phyloP scores from a whole-genome alignment of 2,888 invertebrate species.

The Zaprionus obscuricornis region DNA sequence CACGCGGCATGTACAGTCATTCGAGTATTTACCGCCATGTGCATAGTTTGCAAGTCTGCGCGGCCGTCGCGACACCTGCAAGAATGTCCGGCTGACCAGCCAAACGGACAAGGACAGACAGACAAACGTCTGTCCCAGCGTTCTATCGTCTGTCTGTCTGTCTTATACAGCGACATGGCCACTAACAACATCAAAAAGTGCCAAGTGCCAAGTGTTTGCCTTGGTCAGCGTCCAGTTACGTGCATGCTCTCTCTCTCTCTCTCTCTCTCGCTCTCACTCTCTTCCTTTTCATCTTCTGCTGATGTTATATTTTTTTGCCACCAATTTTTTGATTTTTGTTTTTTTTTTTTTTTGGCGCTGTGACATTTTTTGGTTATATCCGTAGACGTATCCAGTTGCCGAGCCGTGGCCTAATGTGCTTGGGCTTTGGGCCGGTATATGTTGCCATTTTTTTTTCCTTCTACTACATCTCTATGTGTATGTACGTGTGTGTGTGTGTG shows the following conservation, averaged over 20 bases:
- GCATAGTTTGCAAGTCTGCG: slow-evolving; percentile 78
- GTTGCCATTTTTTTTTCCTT: slow-evolving; percentile 8
- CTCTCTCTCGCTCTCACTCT: too few relatives aligned
- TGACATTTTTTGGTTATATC: slow-evolving; percentile 42
- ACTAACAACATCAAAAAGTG: slow-evolving; percentile 77
- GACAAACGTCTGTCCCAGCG: background rate
- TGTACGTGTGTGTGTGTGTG: too few relatives aligned
- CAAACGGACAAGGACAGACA: background rate
- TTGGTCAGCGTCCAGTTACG: slow-evolving; percentile 52
- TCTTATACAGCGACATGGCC: slow-evolving; percentile 65
- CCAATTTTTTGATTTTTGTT: too few relatives aligned
- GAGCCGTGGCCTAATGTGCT: slow-evolving; percentile 48
- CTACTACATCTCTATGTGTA: too few relatives aligned
- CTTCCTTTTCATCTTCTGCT: too few relatives aligned
- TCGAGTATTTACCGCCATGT: slow-evolving; percentile 77
- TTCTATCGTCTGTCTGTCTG: slow-evolving; percentile 17
- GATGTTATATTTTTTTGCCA: too few relatives aligned
- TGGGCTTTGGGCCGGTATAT: slow-evolving; percentile 7
- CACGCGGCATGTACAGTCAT: too few relatives aligned
- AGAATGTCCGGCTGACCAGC: slow-evolving; percentile 43
- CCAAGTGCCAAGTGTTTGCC: slow-evolving; percentile 74
- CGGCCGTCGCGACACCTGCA: slow-evolving; percentile 70
- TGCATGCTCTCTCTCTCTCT: too few relatives aligned
- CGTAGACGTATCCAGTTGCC: slow-evolving; percentile 12
- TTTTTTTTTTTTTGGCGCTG: slow-evolving; percentile 43